Evolutionary conservation across 2,113 vertebrate species (phyloP).

Genomic region (Gasterosteus nipponicus): DNA sequence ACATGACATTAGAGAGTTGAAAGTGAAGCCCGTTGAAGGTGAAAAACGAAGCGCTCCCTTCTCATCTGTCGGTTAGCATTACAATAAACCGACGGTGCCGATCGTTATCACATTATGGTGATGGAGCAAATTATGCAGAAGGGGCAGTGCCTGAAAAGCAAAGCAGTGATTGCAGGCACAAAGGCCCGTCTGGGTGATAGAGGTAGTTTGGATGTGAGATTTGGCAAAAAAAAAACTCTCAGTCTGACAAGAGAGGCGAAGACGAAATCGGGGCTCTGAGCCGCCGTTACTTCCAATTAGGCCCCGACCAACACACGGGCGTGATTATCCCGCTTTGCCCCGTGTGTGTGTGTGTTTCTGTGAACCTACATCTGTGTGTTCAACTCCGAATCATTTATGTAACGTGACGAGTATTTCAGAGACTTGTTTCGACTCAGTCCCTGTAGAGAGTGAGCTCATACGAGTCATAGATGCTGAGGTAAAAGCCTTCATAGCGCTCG

Average conservation of each 20-base stretch:
- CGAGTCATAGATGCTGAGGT: conserved; percentile 30
- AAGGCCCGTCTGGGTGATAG: background rate
- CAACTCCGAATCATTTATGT: conserved; percentile 9
- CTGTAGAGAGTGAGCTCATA: background rate
- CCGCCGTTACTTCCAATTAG: conserved; percentile 62
- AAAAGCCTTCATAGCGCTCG: conserved; percentile 23
- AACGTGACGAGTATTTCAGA: background rate
- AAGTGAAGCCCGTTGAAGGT: conserved; percentile 36
- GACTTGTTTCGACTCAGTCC: conserved; percentile 10
- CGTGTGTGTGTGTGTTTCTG: conserved; percentile 21
- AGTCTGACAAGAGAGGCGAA: conserved; percentile 47
- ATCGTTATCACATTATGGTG: conserved; percentile 21
- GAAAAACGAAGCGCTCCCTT: conserved; percentile 8
- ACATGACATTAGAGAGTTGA: conserved; percentile 44
- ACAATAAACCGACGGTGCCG: conserved; percentile 19
- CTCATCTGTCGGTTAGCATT: conserved; percentile 44
- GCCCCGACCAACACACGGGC: conserved; percentile 28
- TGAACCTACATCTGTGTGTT: background rate
- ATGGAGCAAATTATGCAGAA: background rate
- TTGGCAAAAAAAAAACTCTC: conserved; percentile 42
- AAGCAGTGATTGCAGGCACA: background rate
- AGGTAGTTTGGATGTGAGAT: conserved; percentile 44
- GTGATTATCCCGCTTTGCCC: conserved; percentile 44
- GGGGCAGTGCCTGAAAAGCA: background rate
- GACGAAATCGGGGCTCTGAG: conserved; percentile 60